Evolutionary conservation across 2,888 invertebrate genomes (phyloP), one percentile per base, ranked within the genome.

Genomic region (Bembecia ichneumoniformis): DNA sequence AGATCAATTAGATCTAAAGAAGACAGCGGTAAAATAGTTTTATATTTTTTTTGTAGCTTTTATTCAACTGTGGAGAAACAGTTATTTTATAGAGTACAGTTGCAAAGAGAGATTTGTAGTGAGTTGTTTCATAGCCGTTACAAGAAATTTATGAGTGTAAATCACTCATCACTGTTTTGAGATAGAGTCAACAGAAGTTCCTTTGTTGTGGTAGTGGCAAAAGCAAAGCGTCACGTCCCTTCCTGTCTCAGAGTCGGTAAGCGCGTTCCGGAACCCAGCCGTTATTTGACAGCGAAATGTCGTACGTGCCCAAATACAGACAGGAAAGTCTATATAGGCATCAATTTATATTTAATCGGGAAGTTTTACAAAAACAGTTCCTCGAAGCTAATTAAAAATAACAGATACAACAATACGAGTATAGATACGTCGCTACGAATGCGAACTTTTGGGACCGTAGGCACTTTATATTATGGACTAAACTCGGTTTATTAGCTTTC

Each of bases 401-500:
- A n/a, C 40, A 40, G 40, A 40, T 28, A 28, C 28, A 28, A 28
- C 40, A 40, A 14, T 13, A n/a, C n/a, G n/a, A n/a, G n/a, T n/a
- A 40, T 40, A 40, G 40, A 40, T 40, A 40, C 14, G 40, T 40
- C 14, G 40, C 13, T 34, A 5, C 17, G 14, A 46, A 46, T 34
- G 11, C 17, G 14, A 46, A 46, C 46, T 46, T 46, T 34, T 46
- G 46, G 46, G 34, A 46, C 20, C 46, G 20, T 46, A n/a, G 28
- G 34, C 16, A 46, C 17, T 44, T 44, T 44, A 46, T 34, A 13
- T 28, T 46, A 34, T 44, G 17, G 46, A 46, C 46, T 46, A n/a
- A 46, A 46, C 34, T 20, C 47, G 13, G 47, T 45, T 49, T 45
- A 44, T 49, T 36, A 47, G 35, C 47, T 60, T 58, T 50, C 57